Percentiles rank a stretch among this genome's conserved stretches.
phyloP scores from a whole-genome alignment of 2,888 invertebrate species.

The Aspidiotus destructor region DNA sequence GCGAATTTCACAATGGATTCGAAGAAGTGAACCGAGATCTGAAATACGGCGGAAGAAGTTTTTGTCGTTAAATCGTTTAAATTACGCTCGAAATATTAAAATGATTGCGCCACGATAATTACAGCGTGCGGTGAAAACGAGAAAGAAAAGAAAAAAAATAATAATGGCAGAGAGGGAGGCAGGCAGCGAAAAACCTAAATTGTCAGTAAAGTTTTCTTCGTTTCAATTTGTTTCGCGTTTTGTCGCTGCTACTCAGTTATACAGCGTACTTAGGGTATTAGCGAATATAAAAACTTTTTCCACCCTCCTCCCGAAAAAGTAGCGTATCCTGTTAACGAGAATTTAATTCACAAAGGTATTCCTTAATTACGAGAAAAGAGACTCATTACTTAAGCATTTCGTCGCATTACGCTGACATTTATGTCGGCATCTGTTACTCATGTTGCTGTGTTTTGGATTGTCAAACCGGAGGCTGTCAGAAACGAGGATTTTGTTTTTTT shows the following conservation, averaged over 20 bases:
- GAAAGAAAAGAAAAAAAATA: too few species aligned
- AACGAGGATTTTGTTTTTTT: too few species aligned
- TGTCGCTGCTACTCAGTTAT: background rate
- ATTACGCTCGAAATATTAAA: background rate
- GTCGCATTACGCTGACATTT: conserved; percentile 21
- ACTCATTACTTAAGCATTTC: conserved; percentile 24
- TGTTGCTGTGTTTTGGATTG: background rate
- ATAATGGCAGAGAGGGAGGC: too few species aligned
- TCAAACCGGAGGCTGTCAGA: too few species aligned
- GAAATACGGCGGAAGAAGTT: background rate
- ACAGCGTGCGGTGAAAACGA: background rate
- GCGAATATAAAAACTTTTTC: too few species aligned
- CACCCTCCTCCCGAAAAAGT: background rate
- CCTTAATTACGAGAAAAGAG: conserved; percentile 23
- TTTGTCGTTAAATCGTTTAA: background rate
- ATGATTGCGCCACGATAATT: background rate
- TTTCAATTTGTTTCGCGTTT: background rate
- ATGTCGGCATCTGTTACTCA: conserved; percentile 23
- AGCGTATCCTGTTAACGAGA: conserved; percentile 18
- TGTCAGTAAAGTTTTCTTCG: conserved; percentile 1
- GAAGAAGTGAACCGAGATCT: too few species aligned
- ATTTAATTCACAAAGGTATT: conserved; percentile 12
- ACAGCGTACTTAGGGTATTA: too few species aligned
- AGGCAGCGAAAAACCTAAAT: background rate
- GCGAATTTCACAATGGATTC: too few species aligned